Evolutionary conservation across 2,113 vertebrate genomes (phyloP).

Genomic region (Cebidichthys violaceus): DNA sequence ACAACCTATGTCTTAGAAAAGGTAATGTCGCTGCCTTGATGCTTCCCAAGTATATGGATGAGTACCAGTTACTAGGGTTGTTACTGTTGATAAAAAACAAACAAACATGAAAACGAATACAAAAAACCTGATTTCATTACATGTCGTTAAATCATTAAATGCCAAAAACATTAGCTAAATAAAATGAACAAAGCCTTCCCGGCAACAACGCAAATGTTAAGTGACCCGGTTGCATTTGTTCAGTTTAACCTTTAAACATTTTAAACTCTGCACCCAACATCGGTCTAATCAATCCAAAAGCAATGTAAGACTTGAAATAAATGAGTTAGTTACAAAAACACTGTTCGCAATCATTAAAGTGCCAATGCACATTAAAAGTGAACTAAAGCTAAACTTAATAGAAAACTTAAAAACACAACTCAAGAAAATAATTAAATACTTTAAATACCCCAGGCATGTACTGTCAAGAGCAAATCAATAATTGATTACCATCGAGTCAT

Average conservation of each 20-base stretch:
- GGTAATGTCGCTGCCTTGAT: slow-evolving; percentile 5
- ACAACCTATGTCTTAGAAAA: slow-evolving; percentile 13
- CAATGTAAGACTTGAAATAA: background rate
- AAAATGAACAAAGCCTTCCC: background rate
- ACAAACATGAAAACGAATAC: background rate
- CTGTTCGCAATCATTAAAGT: background rate
- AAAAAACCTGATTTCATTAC: background rate
- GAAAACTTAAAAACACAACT: slow-evolving; percentile 2
- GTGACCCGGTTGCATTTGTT: background rate
- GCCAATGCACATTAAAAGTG: background rate
- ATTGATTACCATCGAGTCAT: slow-evolving; percentile 7
- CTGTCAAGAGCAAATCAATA: slow-evolving; percentile 13
- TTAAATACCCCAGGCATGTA: background rate
- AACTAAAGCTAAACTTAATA: background rate
- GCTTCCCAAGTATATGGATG: background rate
- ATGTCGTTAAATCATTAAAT: background rate
- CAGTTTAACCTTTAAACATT: background rate
- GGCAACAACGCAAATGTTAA: background rate
- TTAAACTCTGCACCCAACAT: background rate
- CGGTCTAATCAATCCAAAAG: background rate
- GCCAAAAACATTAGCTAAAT: background rate
- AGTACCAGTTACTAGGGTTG: background rate
- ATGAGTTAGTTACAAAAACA: background rate
- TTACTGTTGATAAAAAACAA: background rate
- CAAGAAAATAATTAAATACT: background rate